phyloP scores from a whole-genome alignment of 2,888 invertebrate genomes.

The Drosophila anceps region DNA sequence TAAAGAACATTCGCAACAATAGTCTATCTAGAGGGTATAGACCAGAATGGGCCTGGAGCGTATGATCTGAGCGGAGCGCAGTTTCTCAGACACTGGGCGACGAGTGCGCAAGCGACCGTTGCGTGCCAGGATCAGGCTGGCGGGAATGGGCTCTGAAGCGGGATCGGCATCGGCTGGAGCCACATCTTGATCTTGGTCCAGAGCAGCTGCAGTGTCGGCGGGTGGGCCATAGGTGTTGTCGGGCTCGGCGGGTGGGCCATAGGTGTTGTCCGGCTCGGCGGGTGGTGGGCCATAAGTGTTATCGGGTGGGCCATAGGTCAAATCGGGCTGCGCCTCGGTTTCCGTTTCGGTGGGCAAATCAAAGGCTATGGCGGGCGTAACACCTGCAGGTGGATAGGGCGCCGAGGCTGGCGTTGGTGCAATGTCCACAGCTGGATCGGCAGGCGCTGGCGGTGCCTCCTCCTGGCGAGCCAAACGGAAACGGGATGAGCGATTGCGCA shows the following conservation, averaged over 20 bases:
- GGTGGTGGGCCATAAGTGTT: constrained; percentile 68
- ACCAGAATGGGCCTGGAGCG: constrained; percentile 74
- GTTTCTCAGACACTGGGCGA: constrained; percentile 58
- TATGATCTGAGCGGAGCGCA: constrained; percentile 68
- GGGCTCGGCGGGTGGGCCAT: constrained; percentile 69
- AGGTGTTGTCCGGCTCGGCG: constrained; percentile 67
- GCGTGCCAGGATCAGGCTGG: constrained; percentile 68
- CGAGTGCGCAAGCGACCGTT: constrained; percentile 62
- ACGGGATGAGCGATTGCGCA: constrained; percentile 66
- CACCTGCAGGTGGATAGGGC: constrained; percentile 79
- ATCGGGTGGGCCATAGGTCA: constrained; percentile 71
- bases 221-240: constrained; percentile 75
- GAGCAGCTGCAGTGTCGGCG: constrained; percentile 28
- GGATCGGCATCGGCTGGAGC: constrained; percentile 40
- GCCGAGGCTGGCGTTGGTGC: constrained; percentile 59
- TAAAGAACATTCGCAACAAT: constrained; percentile 13
- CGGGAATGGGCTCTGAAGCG: constrained; percentile 62
- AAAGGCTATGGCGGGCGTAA: constrained; percentile 77
- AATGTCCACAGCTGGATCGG: constrained; percentile 48
- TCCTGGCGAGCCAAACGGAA: constrained; percentile 73
- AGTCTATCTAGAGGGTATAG: constrained; percentile 64
- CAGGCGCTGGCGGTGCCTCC: constrained; percentile 53
- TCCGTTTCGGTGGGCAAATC: constrained; percentile 77
- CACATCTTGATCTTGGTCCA: constrained; percentile 59
- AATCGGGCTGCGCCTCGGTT: constrained; percentile 74